These are phyloP conservation scores for Drepana arcuata DNA, from an alignment of 1,140 invertebrate species.

Conservation along the genomic window DNA sequence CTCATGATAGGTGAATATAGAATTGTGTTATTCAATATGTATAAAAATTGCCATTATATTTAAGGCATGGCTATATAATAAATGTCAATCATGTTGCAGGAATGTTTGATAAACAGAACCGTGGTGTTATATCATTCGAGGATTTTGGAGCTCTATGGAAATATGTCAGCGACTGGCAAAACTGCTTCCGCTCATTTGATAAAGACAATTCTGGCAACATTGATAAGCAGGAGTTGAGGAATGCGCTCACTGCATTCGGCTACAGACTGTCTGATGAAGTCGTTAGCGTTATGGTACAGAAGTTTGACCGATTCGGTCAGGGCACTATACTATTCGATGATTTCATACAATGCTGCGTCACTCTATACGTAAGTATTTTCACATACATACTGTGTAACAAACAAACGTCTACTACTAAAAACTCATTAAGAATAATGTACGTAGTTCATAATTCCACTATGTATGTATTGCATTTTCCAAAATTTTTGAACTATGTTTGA, in stretches of 20 bases:
- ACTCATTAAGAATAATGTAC: no score
- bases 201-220: constrained; percentile 97
- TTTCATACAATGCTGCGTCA: constrained; percentile 97
- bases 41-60: no score
- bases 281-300: constrained; percentile 86
- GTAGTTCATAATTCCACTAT: no score
- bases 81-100: constrained; percentile 75
- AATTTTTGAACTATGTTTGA: no score
- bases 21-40: no score
- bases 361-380: constrained; percentile 88
- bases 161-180: constrained; percentile 98
- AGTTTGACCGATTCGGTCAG: constrained; percentile 94
- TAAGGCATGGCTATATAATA: no score
- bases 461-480: no score
- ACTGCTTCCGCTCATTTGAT: constrained; percentile 95
- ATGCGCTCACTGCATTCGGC: constrained; percentile 94
- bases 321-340: constrained; percentile 97
- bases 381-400: no score
- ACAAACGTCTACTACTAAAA: no score
- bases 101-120: constrained; percentile 96
- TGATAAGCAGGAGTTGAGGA: constrained; percentile 90
- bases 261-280: constrained; percentile 90
- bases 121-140: constrained; percentile 93
- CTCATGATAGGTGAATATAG: constrained; percentile 92
- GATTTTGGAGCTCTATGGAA: constrained; percentile 98